Evolutionary conservation across 2,113 vertebrate genomes (phyloP).

Genomic region (Probosciger aterrimus): DNA sequence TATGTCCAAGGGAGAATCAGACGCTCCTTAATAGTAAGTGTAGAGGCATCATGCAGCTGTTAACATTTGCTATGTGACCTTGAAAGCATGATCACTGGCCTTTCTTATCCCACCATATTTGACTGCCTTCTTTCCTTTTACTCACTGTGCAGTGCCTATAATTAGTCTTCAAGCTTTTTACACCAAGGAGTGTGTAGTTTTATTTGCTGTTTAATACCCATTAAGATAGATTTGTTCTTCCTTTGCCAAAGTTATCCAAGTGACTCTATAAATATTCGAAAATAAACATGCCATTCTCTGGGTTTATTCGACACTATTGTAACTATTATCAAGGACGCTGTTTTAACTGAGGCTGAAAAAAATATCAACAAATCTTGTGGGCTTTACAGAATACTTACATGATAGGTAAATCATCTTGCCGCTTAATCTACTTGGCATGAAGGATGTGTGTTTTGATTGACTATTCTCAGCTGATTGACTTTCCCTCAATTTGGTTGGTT

Average conservation of each 20-base stretch:
- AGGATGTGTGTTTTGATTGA: background rate
- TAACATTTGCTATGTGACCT: background rate
- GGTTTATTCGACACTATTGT: background rate
- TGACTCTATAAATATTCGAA: constrained; percentile 21
- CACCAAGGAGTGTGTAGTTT: background rate
- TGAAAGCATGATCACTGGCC: background rate
- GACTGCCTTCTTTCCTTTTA: background rate
- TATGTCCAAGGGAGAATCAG: background rate
- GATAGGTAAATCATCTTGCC: background rate
- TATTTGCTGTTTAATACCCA: constrained; percentile 2
- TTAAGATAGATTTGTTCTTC: constrained; percentile 28
- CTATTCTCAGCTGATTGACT: background rate
- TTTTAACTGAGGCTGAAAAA: background rate
- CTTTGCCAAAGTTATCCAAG: constrained; percentile 8
- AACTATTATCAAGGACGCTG: background rate
- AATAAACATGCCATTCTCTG: background rate
- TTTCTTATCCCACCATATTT: background rate
- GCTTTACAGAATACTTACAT: background rate
- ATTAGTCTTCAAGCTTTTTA: constrained; percentile 16
- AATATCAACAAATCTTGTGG: background rate
- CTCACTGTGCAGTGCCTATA: background rate
- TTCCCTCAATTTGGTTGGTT: background rate
- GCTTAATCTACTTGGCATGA: background rate
- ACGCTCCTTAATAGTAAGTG: background rate
- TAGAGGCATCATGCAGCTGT: background rate